phyloP scores from a whole-genome alignment of 2,797 vertebrate species.

The Labeo calbasu region DNA sequence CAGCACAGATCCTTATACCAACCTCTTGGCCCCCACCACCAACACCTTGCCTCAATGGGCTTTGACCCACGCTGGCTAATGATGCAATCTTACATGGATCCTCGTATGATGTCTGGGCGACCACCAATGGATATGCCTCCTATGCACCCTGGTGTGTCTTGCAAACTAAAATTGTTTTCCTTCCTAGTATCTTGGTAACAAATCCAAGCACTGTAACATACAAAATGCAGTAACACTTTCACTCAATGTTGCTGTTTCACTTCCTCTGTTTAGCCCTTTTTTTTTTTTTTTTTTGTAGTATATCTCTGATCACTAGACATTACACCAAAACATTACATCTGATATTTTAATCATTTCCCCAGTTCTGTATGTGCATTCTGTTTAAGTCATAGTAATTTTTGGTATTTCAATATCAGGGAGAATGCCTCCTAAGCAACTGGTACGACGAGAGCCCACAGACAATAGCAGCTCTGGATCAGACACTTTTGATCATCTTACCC shows the following conservation, averaged over 20 bases:
- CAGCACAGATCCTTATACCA: constrained; percentile 95
- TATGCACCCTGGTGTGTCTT: constrained; percentile 87
- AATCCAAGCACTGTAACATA: neutral
- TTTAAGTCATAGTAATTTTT: neutral
- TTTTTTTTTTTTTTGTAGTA: neutral
- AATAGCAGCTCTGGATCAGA: constrained; percentile 87
- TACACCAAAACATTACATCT: neutral
- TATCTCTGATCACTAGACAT: neutral
- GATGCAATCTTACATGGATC: constrained; percentile 99
- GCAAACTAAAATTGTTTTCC: neutral
- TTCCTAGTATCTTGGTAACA: neutral
- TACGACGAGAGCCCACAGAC: constrained; percentile 93
- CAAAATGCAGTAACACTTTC: neutral
- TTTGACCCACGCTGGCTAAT: constrained; percentile 99
- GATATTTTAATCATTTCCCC: neutral
- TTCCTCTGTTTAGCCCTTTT: neutral
- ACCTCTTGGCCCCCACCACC: constrained; percentile 89
- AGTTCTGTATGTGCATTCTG: neutral
- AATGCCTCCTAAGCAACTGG: constrained; percentile 92
- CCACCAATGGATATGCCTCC: constrained; percentile 91
- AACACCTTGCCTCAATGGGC: constrained; percentile 94
- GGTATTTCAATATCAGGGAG: constrained; percentile 80
- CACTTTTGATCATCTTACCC: constrained; percentile 91
- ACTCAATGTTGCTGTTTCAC: neutral
- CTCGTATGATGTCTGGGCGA: constrained; percentile 94